These are phyloP conservation scores for Neelides folsomi DNA, from an alignment of 2,888 invertebrate genomes.

Conservation along the genomic window DNA sequence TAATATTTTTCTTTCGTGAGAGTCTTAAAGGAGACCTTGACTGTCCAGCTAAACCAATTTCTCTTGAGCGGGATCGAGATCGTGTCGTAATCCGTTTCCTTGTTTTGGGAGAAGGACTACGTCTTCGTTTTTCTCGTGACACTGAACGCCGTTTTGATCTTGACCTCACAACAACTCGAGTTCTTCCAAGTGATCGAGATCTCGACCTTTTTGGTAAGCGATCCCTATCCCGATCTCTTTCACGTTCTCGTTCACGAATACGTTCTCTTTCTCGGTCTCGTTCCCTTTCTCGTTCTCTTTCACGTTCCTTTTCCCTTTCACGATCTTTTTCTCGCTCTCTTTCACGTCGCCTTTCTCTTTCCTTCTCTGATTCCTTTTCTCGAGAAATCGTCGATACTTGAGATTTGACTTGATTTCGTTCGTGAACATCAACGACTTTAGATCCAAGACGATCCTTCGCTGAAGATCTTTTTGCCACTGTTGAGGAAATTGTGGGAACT, in stretches of 20 bases:
- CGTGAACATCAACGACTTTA: constrained; percentile 24
- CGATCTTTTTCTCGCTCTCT: background rate
- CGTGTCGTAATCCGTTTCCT: background rate
- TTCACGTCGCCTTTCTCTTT: background rate
- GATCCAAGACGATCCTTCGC: constrained; percentile 27
- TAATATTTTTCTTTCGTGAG: constrained; percentile 4
- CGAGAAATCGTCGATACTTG: background rate
- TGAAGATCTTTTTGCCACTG: constrained; percentile 18
- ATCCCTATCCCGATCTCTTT: constrained; percentile 6
- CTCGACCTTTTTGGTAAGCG: constrained; percentile 8
- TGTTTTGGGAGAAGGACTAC: background rate
- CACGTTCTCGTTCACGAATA: constrained; percentile 5
- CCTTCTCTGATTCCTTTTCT: background rate
- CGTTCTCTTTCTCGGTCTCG: constrained; percentile 2
- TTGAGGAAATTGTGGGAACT: constrained; percentile 9
- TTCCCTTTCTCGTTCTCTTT: constrained; percentile 6
- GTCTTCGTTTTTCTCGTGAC: constrained; percentile 1
- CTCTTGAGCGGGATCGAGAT: constrained; percentile 1
- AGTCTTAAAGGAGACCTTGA: background rate
- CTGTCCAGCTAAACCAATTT: background rate
- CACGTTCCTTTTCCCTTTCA: constrained; percentile 10
- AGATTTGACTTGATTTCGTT: no score
- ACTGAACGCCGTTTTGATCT: background rate
- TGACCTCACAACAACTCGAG: background rate
- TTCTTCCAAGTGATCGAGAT: constrained; percentile 4